Evolutionary conservation across 2,113 vertebrate genomes (phyloP).

Genomic region (Scomber colias): DNA sequence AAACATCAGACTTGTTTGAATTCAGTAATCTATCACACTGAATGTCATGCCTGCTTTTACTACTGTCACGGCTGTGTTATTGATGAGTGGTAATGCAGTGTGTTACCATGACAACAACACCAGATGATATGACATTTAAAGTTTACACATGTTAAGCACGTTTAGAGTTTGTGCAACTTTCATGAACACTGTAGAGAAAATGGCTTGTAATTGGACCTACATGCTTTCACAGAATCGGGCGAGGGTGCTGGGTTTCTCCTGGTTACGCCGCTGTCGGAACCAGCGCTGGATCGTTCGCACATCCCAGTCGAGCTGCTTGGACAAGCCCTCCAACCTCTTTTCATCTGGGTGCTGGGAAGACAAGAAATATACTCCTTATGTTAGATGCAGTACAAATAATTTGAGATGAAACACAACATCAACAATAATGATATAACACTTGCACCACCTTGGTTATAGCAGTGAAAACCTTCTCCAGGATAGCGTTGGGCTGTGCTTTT

Average conservation of each 20-base stretch:
- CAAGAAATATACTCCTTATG: neutral
- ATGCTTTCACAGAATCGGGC: slow-evolving; percentile 98
- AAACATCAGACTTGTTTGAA: neutral
- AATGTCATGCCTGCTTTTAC: slow-evolving; percentile 37
- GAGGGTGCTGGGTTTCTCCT: slow-evolving; percentile 97
- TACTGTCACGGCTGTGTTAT: slow-evolving; percentile 18
- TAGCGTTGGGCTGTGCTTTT: slow-evolving; percentile 96
- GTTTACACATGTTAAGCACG: neutral
- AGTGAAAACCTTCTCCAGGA: slow-evolving; percentile 98
- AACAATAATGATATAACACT: neutral
- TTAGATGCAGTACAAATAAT: neutral
- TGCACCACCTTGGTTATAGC: slow-evolving; percentile 94
- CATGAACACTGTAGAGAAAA: neutral
- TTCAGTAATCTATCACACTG: slow-evolving; percentile 13
- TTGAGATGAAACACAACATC: neutral
- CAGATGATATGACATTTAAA: neutral
- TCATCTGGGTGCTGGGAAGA: slow-evolving; percentile 93
- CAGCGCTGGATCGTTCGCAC: slow-evolving; percentile 97
- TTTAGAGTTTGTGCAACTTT: neutral
- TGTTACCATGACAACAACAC: neutral
- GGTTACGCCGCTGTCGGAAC: slow-evolving; percentile 98
- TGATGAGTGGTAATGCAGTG: neutral
- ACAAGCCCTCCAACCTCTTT: slow-evolving; percentile 96
- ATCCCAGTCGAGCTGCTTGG: slow-evolving; percentile 99
- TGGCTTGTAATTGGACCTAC: slow-evolving; percentile 83